phyloP scores from a whole-genome alignment of 1,140 invertebrate species.

The Nautilus pompilius region DNA sequence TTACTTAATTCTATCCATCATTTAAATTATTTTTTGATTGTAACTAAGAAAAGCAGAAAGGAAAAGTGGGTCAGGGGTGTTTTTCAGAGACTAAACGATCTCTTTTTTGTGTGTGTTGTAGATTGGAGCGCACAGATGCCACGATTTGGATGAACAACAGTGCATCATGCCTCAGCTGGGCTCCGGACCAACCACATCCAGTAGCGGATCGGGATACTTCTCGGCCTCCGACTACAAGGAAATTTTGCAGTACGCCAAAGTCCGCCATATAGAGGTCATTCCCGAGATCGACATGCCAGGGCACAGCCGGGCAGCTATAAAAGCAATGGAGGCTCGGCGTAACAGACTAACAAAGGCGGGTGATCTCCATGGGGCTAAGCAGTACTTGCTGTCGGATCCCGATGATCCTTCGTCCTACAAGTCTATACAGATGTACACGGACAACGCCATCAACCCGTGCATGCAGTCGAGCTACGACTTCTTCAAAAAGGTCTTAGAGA shows the following conservation, averaged over 20 bases:
- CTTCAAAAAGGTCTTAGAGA: conserved; percentile 16
- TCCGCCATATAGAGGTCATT: conserved; percentile 35
- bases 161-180: conserved; percentile 44
- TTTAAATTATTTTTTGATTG: too few relatives aligned
- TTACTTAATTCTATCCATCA: too few relatives aligned
- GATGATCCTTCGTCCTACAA: conserved; percentile 30
- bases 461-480: conserved; percentile 41
- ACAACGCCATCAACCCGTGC: conserved; percentile 49
- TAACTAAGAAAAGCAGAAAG: too few relatives aligned
- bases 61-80: too few relatives aligned
- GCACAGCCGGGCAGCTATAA: conserved; percentile 44
- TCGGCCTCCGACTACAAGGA: conserved; percentile 37
- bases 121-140: conserved; percentile 40
- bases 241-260: conserved; percentile 36
- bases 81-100: too few relatives aligned
- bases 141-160: conserved; percentile 27
- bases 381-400: conserved; percentile 26
- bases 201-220: conserved; percentile 39
- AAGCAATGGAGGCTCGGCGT: conserved; percentile 34
- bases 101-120: too few relatives aligned
- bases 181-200: conserved; percentile 28
- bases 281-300: conserved; percentile 50
- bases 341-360: conserved; percentile 8
- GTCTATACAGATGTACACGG: conserved; percentile 37
- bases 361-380: not conserved